These are phyloP conservation scores for Stigmatopora argus DNA, from an alignment of 2,113 vertebrate genomes.

Conservation along the genomic window DNA sequence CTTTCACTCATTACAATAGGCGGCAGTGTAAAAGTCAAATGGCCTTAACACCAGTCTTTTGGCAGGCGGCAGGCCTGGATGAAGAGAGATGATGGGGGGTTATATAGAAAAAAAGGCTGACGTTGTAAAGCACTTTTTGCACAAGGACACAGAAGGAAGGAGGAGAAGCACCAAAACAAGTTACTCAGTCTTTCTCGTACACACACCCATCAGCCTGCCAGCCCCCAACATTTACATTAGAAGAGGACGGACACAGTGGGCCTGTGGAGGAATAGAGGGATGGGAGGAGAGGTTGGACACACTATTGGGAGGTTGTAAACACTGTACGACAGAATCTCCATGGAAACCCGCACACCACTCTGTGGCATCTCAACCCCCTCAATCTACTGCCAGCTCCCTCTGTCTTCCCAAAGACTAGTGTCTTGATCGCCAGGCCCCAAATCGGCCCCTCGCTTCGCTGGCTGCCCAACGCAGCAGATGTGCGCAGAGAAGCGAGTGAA, in stretches of 20 bases:
- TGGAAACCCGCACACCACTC: constrained; percentile 62
- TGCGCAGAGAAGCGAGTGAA: constrained; percentile 62
- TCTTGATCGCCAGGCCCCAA: constrained; percentile 42
- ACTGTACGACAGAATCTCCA: constrained; percentile 72
- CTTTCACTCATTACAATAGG: constrained; percentile 54
- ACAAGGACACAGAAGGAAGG: constrained; percentile 43
- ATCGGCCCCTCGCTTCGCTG: constrained; percentile 45
- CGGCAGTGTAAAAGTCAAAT: constrained; percentile 43
- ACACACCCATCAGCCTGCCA: constrained; percentile 45
- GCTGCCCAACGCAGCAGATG: constrained; percentile 71
- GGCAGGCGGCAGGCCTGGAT: constrained; percentile 49
- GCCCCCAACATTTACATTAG: constrained; percentile 71
- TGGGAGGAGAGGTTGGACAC: constrained; percentile 53
- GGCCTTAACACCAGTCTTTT: constrained; percentile 40
- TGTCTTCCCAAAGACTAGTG: constrained; percentile 57
- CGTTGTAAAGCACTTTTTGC: constrained; percentile 46
- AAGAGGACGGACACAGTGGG: constrained; percentile 65
- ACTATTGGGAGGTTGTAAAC: constrained; percentile 67
- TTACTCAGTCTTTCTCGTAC: constrained; percentile 27
- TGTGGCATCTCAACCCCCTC: constrained; percentile 60
- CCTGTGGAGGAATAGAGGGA: constrained; percentile 50
- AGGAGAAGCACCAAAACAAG: constrained; percentile 55
- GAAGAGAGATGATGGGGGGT: constrained; percentile 44
- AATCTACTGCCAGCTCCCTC: constrained; percentile 36
- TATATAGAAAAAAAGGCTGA: constrained; percentile 49